These are phyloP conservation scores for Magallana nippona DNA, from an alignment of 2,888 invertebrate species.

Conservation along the genomic window DNA sequence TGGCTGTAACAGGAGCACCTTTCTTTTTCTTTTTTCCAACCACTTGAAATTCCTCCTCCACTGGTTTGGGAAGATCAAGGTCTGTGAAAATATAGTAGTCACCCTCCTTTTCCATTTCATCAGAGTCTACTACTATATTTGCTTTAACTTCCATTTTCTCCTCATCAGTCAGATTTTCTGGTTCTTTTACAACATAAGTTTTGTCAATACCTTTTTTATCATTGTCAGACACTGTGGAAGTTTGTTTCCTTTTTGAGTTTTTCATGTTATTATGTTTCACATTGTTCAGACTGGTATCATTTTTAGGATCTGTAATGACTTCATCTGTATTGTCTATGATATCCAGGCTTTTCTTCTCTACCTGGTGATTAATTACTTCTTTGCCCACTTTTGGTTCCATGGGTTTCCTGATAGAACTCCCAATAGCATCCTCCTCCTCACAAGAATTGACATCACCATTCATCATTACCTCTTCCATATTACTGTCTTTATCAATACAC, in stretches of 20 bases:
- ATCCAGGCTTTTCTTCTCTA: constrained; percentile 4
- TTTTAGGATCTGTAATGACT: not conserved
- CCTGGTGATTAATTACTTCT: constrained; percentile 20
- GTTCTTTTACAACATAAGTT: not conserved
- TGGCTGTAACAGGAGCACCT: constrained; percentile 49
- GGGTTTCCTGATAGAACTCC: constrained; percentile 46
- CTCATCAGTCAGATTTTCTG: not conserved
- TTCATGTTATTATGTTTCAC: constrained; percentile 65
- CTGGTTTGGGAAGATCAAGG: constrained; percentile 60
- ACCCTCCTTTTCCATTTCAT: constrained; percentile 51
- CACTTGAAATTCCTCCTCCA: constrained; percentile 68
- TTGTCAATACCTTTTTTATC: constrained; percentile 15
- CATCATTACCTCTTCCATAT: constrained; percentile 10
- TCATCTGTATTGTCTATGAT: not conserved
- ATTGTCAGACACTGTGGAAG: constrained; percentile 9
- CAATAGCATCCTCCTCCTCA: constrained; percentile 52
- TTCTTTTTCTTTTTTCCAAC: constrained; percentile 72
- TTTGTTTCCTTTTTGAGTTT: constrained; percentile 56
- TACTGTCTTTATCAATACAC: not conserved
- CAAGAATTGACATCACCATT: constrained; percentile 42
- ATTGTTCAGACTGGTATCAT: constrained; percentile 37
- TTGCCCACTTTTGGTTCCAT: constrained; percentile 38
- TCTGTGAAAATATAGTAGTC: constrained; percentile 69
- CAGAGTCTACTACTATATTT: not conserved
- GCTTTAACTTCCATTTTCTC: not conserved